These are phyloP conservation scores for Tachina fera DNA, from an alignment of 2,888 invertebrate species.

Conservation along the genomic window DNA sequence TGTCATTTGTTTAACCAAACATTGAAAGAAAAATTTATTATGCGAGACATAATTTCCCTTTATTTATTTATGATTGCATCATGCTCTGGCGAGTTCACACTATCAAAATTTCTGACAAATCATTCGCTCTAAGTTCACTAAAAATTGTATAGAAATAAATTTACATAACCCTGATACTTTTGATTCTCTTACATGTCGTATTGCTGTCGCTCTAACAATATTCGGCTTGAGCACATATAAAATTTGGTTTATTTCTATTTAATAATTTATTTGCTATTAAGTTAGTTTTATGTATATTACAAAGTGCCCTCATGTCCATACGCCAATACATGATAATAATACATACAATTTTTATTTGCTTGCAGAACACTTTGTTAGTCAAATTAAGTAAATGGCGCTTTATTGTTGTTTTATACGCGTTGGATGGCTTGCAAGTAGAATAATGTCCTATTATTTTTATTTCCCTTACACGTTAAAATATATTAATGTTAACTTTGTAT, in stretches of 20 bases:
- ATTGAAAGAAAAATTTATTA: too few species aligned
- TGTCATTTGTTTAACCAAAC: too few species aligned
- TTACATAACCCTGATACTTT: too few species aligned
- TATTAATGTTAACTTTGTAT: slow-evolving; percentile 38
- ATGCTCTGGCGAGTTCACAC: too few species aligned
- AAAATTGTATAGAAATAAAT: too few species aligned
- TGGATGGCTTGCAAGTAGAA: background rate
- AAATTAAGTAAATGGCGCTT: slow-evolving; percentile 38
- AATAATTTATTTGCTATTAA: background rate
- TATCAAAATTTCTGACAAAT: too few species aligned
- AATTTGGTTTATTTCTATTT: background rate
- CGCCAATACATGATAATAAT: background rate
- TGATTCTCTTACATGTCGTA: background rate
- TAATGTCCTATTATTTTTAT: background rate
- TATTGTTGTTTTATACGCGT: background rate
- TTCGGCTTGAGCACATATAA: background rate
- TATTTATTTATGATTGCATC: too few species aligned
- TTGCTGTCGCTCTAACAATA: background rate
- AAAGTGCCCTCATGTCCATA: background rate
- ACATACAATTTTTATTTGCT: slow-evolving; percentile 1
- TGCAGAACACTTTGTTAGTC: slow-evolving; percentile 24
- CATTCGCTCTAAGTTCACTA: too few species aligned
- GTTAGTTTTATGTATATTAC: background rate
- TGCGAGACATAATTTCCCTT: too few species aligned
- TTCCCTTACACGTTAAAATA: slow-evolving; percentile 43